Evolutionary conservation across 2,888 invertebrate species (phyloP), one percentile per base, ranked within the genome.

Genomic region (Tipula unca): DNA sequence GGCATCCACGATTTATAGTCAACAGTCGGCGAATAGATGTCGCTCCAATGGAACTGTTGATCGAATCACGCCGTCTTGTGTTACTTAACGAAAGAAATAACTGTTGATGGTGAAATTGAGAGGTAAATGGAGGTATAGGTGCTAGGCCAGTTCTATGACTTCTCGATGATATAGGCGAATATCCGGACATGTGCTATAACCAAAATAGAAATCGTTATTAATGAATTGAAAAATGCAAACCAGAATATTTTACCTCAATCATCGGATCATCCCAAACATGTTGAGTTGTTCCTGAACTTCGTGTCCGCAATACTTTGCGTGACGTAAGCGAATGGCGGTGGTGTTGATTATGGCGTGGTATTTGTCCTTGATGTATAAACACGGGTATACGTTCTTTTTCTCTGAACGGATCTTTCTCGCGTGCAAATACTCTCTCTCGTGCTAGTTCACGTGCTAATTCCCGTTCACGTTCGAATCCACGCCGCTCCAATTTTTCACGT

Each of bases 1-100:
- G 89, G 87, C 90, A 90, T 86, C 89, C 90, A 39, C 93, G 91
- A 85, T 92, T 93, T 39, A 91, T 92, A 0, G 95, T 94, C 85
- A 96, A 93, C 14, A 96, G 91, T 0, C 95, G 93, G 3, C 95
- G 92, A 10, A 96, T 95, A 0, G 96, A 96, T 0, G 95, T 95
- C 0, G 95, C 95, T 0, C 95, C 95, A 36, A 95, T 94, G 0
- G 95, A 95, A 85, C 95, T 95, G 32, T 94, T 93, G 85, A 94
- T 92, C 0, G 95, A 95, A 88, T 95, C 95, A 17, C 94, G 92
- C 1, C 95, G 92, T 3, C 93, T 91, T 10, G 90, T 90, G 25
- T 89, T 85, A 20, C 48, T 54, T 17, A 29, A 17, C 17, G 84
- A 84, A 20, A 13, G 32, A 5, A 29, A 85, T 5, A 25, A 32